Evolutionary conservation across 2,113 vertebrate species (phyloP), one percentile per base, ranked within the genome.

Genomic region (Salvelinus alpinus): DNA sequence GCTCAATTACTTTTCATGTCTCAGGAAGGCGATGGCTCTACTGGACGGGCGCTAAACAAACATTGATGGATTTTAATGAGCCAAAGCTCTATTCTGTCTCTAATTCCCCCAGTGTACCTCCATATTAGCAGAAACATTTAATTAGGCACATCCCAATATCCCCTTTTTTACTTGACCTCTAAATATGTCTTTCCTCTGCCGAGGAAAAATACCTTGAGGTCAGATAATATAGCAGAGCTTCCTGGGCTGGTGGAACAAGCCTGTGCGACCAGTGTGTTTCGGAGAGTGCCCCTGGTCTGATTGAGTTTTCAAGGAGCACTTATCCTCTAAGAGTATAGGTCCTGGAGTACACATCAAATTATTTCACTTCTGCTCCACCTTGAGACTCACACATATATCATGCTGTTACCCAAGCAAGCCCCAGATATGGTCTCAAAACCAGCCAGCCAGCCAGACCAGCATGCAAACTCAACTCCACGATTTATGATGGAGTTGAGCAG

Each of bases 301-400:
- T 86, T 85, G 88, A 83, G 85, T 88, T 90, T 90, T 88, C 79
- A 88, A 89, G 87, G 85, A 88, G 85, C 84, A 78, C 74, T 79
- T 88, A 85, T 88, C 81, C 77, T 90, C 86, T 86, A 80, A 84
- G 73, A 87, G 80, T 85, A 80, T 34, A 64, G 38, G 25, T 34
- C 25, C 65, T 67, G 29, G 27, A 67, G 65, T 68, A 62, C 8
- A 29, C 29, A 68, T 68, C 31, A 38, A 18, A 68, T 38, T n/a
- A 68, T 34, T 34, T 38, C 13, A 25, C 65, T 68, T 20, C 27
- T 34, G 29, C 13, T 34, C 31, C 31, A 68, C 29, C 14, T 3
- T 38, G 14, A 38, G 29, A 20, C 16, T 38, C 65, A 38, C 16
- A 25, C 29, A 66, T 66, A 22, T 9, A 18, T 44, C 3, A n/a